These are phyloP conservation scores for Leptarthrus brevirostris DNA, from an alignment of 2,888 invertebrate species.

Conservation along the genomic window DNA sequence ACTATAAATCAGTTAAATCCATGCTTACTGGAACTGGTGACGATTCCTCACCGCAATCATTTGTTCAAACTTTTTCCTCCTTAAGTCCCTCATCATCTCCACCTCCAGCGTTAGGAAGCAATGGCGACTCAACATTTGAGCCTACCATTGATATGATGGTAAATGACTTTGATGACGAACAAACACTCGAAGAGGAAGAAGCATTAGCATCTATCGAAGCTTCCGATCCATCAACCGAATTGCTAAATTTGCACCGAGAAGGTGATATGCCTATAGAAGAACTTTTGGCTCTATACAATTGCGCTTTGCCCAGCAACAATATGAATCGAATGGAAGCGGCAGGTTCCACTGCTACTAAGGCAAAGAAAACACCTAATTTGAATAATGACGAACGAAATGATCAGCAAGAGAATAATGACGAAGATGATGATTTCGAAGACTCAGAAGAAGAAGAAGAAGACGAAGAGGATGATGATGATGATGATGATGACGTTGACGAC, in stretches of 20 bases:
- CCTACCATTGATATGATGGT: constrained; percentile 96
- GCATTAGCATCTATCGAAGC: constrained; percentile 88
- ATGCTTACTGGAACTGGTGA: constrained; percentile 32
- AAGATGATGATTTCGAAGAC: constrained; percentile 50
- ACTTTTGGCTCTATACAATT: constrained; percentile 89
- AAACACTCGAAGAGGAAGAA: constrained; percentile 97
- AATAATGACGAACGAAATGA: constrained; percentile 56
- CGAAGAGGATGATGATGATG: constrained; percentile 48
- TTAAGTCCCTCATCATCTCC: constrained; percentile 62
- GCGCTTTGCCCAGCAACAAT: constrained; percentile 49
- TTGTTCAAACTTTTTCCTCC: constrained; percentile 55
- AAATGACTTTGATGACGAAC: constrained; percentile 97
- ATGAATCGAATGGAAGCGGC: constrained; percentile 39
- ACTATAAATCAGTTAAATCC: background rate
- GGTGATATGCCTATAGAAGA: constrained; percentile 97
- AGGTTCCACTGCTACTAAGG: background rate
- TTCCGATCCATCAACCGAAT: constrained; percentile 87
- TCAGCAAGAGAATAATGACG: background rate
- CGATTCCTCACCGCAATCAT: constrained; percentile 6
- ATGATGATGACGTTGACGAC: constrained; percentile 63
- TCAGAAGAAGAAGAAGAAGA: constrained; percentile 61
- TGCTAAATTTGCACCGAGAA: constrained; percentile 88
- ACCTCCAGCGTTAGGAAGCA: constrained; percentile 56
- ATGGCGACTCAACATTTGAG: constrained; percentile 77
- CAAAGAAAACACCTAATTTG: constrained; percentile 56